Evolutionary conservation across 2,113 vertebrate genomes (phyloP), one percentile per base, ranked within the genome.

Genomic region (Pleuronectes platessa): DNA sequence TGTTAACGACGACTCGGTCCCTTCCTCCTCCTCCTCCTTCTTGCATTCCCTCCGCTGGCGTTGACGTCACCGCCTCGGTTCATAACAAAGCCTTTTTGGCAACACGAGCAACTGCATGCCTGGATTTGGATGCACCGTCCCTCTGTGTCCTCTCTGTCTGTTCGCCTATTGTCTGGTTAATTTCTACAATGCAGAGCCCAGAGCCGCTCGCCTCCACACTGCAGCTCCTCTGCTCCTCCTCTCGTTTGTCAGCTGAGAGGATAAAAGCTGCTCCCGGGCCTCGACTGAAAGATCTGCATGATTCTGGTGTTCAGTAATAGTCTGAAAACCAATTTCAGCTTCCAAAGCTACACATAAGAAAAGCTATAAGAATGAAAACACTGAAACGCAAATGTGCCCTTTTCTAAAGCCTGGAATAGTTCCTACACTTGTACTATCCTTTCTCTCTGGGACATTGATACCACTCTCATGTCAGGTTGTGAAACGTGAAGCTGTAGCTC

Each of bases 191-290:
- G 74, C n/a, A 17, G 27, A 55, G 40, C n/a, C 31, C 13, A 13
- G 61, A 54, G 31, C 67, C 53, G 49, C 59, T 69, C 67, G 37
- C 71, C 81, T 82, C 61, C 64, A 68, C 75, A 12, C 23, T 31
- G 65, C 72, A 59, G 67, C 69, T 56, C 15, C 61, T 47, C 37
- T 60, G 13, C 55, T 82, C 37, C 60, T 79, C 71, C 69, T 71
- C 59, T 75, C 35, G 64, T 79, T 73, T 68, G 55, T 79, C 77
- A 74, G 55, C 49, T 14, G 61, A 82, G 71, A 79, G 71, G 82
- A 74, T 64, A 58, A 78, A 71, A 78, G 73, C 69, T 8, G 13
- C 54, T 0, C 71, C 62, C 3, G 5, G 47, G 62, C 62, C 51
- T 0, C 31, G 23, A 61, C 21, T 27, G 49, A 45, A 42, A 23